Evolutionary conservation across 2,797 vertebrate species (phyloP), one percentile per base, ranked within the genome.

Genomic region (Lagocephalus sceleratus): DNA sequence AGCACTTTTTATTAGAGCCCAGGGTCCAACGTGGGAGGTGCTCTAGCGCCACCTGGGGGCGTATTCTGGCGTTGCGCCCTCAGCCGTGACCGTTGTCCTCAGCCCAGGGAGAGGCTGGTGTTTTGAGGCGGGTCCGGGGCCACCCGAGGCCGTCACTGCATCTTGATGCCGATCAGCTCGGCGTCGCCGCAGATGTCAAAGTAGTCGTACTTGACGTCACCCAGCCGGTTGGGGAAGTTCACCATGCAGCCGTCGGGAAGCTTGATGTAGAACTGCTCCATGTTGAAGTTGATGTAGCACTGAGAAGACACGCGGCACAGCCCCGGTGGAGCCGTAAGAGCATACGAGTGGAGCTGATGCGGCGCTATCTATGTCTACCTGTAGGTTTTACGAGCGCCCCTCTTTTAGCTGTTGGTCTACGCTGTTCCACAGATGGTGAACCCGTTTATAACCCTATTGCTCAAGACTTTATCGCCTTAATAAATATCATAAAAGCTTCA

Each of bases 161-260:
- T 61, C 80, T 91, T 90, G 16, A 92, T 21, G 51, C 80, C 64
- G 1, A 72, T 1, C 54, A 89, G 48, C 68, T 43, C 84, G 0
- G 82, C 88, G 0, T 82, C 71, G 0, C 88, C 89, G 3, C 4
- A 25, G 39, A 89, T 63, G 0, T 77, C 23, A 1, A 92, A 76
- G 74, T 71, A 76, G 5, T 79, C 74, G 81, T 90, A 92, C 54
- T 83, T 84, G 54, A 85, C 70, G 2, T 91, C 90, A 1, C 89
- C 90, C 8, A 88, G 76, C 0, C 89, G 89, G 72, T 92, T 92
- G 32, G 90, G 85, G 69, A 91, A 92, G 63, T 64, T 63, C 10
- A 89, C 21, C 83, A 83, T 88, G 64, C 38, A 60, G 42, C 87
- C 90, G 0, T 89, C 84, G 0, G 90, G 83, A 4, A 92, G 86